Evolutionary conservation across 1,140 invertebrate genomes (phyloP).

Genomic region (Papilio machaon): DNA sequence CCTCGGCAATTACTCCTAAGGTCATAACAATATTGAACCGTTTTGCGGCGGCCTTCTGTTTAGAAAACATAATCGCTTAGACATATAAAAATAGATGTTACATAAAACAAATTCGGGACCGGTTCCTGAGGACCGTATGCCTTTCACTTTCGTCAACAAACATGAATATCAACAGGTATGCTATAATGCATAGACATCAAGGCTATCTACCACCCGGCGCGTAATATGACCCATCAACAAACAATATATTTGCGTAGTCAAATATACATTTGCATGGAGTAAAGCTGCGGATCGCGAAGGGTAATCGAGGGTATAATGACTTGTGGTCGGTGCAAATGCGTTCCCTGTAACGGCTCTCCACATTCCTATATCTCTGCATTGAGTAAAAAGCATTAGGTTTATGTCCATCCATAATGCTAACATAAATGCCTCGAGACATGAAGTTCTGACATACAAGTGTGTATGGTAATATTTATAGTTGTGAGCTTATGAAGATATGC

Average conservation of each 20-base stretch:
- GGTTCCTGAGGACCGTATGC: constrained; percentile 40
- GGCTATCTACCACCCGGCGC: constrained; percentile 48
- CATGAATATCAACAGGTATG: constrained; percentile 51
- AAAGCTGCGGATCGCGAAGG: constrained; percentile 56
- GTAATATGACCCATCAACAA: constrained; percentile 42
- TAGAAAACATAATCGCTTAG: constrained; percentile 18
- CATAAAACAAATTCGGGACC: constrained; percentile 38
- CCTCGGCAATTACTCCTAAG: constrained; percentile 58
- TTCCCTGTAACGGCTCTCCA: constrained; percentile 68
- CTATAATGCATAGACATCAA: constrained; percentile 48
- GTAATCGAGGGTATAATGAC: constrained; percentile 68
- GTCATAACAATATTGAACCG: constrained; percentile 56
- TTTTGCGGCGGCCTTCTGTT: constrained; percentile 49
- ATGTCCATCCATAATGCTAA: constrained; percentile 31
- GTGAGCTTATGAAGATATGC: background rate
- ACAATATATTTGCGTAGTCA: constrained; percentile 61
- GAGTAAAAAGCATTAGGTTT: constrained; percentile 38
- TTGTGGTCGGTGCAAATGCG: constrained; percentile 66
- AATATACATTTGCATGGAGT: constrained; percentile 59
- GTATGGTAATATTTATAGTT: background rate
- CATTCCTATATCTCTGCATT: constrained; percentile 52
- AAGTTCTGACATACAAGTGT: background rate
- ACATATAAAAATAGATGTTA: constrained; percentile 27
- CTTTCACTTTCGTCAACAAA: constrained; percentile 60
- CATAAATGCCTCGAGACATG: constrained; percentile 20